Evolutionary conservation across 1,140 invertebrate species (phyloP).

Genomic region (Lycorma delicatula): DNA sequence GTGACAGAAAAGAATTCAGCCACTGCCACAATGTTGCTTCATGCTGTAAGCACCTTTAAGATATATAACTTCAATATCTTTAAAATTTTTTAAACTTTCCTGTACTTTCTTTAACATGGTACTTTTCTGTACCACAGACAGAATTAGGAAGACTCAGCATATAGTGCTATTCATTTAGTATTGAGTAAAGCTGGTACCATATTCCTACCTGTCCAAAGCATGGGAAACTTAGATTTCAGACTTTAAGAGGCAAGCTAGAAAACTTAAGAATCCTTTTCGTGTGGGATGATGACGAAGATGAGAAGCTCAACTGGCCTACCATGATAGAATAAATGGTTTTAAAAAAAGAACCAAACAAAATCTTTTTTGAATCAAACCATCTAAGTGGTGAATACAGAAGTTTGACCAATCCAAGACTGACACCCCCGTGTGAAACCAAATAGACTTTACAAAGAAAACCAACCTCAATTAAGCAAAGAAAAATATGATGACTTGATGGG

Average conservation of each 20-base stretch:
- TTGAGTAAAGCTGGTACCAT: conserved; percentile 1
- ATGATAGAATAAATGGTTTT: conserved; percentile 10
- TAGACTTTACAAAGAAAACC: conserved; percentile 1
- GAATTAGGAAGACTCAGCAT: conserved; percentile 11
- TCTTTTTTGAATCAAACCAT: conserved; percentile 7
- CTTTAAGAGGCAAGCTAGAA: conserved; percentile 1
- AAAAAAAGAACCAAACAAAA: conserved; percentile 1
- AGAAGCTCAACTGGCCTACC: conserved; percentile 1
- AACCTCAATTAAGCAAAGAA: neutral
- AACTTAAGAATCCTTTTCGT: conserved; percentile 3
- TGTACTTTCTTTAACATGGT: too few relatives aligned
- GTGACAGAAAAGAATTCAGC: conserved; percentile 6
- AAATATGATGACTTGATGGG: conserved; percentile 12
- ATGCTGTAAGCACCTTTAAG: neutral
- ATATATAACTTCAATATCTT: conserved; percentile 2
- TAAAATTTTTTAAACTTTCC: conserved; percentile 12
- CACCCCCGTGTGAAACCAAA: neutral
- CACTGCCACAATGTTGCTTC: conserved; percentile 9
- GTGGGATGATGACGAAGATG: conserved; percentile 1
- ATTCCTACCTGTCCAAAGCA: neutral
- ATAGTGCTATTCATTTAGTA: conserved; percentile 11
- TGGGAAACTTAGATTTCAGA: conserved; percentile 3
- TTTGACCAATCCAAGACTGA: neutral
- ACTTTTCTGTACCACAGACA: conserved; percentile 11
- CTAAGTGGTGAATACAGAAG: neutral